Conservation (phyloP, 2,888 invertebrate genomes). For the Lordiphosa fenestrarum region DNA sequence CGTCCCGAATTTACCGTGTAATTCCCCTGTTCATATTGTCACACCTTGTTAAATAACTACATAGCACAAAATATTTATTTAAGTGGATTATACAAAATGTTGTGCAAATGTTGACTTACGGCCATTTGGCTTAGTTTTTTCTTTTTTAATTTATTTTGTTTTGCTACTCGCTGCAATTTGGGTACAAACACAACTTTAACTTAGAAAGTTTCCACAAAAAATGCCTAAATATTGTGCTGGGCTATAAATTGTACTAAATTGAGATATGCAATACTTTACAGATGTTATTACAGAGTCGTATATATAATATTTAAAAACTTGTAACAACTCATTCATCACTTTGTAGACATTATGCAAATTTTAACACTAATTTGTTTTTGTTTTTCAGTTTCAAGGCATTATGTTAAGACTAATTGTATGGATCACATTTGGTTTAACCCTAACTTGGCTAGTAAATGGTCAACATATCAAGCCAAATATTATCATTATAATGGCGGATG, state of each 20-base stretch:
- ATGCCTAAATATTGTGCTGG: background rate
- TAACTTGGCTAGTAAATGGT: background rate
- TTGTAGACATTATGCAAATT: slow-evolving; percentile 6
- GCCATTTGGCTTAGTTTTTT: slow-evolving; percentile 4
- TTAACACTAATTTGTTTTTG: slow-evolving; percentile 16
- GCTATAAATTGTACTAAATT: background rate
- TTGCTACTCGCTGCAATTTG: background rate
- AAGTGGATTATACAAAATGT: slow-evolving; percentile 9
- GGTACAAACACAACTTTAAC: background rate
- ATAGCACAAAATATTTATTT: slow-evolving; percentile 15
- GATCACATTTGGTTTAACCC: slow-evolving; percentile 12
- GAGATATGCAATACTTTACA: background rate
- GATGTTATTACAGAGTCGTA: background rate
- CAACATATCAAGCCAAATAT: slow-evolving; percentile 82
- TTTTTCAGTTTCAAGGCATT: slow-evolving; percentile 4
- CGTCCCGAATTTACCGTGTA: slow-evolving; percentile 1
- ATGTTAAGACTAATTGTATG: slow-evolving; percentile 6
- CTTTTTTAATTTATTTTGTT: too few relatives aligned
- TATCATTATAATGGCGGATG: slow-evolving; percentile 90
- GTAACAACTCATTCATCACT: background rate
- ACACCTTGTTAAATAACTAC: slow-evolving; percentile 3
- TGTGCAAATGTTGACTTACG: slow-evolving; percentile 11
- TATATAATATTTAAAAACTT: background rate
- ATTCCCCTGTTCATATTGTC: slow-evolving; percentile 1
- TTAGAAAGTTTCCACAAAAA: background rate